These are phyloP conservation scores for Cryptosula pallasiana DNA, from an alignment of 2,888 invertebrate species.

Conservation along the genomic window DNA sequence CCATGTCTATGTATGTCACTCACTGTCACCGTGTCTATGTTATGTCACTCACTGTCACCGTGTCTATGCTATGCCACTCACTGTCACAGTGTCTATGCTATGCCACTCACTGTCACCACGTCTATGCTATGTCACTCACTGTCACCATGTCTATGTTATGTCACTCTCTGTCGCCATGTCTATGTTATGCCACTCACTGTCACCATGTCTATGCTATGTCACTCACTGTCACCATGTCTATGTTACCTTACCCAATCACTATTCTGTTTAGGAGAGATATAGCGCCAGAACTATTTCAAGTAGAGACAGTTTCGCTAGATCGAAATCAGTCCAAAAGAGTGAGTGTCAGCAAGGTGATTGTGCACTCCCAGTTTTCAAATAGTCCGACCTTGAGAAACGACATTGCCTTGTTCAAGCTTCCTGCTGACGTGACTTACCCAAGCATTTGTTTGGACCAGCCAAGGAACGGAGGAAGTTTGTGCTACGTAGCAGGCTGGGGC, in stretches of 20 bases:
- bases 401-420: not conserved
- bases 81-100: too few relatives aligned
- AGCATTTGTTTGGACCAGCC: not conserved
- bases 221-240: too few relatives aligned
- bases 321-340: not conserved
- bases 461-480: not conserved
- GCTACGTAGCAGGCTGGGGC: slow-evolving; percentile 13
- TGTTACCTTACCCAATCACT: not conserved
- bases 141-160: too few relatives aligned
- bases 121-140: too few relatives aligned
- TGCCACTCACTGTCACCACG: too few relatives aligned
- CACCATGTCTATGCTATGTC: too few relatives aligned
- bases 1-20: too few relatives aligned
- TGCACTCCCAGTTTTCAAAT: slow-evolving; percentile 12
- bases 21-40: too few relatives aligned
- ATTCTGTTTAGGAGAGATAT: not conserved
- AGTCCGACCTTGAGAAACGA: not conserved
- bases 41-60: too few relatives aligned
- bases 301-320: not conserved
- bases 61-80: too few relatives aligned
- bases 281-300: not conserved
- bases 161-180: too few relatives aligned
- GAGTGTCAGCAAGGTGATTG: not conserved
- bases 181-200: too few relatives aligned
- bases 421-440: not conserved